Percentiles rank a stretch among this genome's conserved stretches.
Evolutionary conservation across 2,113 vertebrate species (phyloP).

Genomic region (Nannospalax galili): DNA sequence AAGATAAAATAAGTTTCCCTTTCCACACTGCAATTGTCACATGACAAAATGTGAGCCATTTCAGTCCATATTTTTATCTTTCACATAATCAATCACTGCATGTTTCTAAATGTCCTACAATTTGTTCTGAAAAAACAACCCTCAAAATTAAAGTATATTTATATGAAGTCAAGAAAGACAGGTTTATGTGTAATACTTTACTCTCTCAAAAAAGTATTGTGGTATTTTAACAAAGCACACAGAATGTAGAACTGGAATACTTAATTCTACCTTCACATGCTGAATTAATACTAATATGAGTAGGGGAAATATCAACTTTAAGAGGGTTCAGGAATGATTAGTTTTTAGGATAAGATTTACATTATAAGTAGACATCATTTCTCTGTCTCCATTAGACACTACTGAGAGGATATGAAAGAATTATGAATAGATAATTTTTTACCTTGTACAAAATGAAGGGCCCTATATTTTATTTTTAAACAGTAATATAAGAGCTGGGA

Average conservation of each 20-base stretch:
- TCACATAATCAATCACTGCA: conserved; percentile 3
- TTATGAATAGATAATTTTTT: not conserved
- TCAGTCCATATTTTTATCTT: conserved; percentile 2
- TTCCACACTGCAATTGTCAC: not conserved
- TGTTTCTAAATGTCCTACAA: not conserved
- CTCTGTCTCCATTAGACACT: not conserved
- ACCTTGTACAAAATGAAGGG: not conserved
- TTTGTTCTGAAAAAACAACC: not conserved
- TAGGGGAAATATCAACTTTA: not conserved
- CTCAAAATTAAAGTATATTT: conserved; percentile 19
- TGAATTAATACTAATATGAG: not conserved
- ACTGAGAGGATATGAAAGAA: not conserved
- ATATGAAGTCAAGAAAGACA: conserved; percentile 32
- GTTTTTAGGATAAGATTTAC: not conserved
- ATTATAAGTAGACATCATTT: not conserved
- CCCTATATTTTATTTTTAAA: not conserved
- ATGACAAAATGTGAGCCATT: not conserved
- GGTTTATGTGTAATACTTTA: not conserved
- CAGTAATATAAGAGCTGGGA: no score
- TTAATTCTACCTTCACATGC: not conserved
- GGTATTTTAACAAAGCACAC: not conserved
- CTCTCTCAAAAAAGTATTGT: no score
- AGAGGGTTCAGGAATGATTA: not conserved
- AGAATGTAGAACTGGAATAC: not conserved
- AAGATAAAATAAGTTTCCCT: conserved; percentile 55